phyloP scores from a whole-genome alignment of 2,888 invertebrate species.

The Lycocerus yunnanus region DNA sequence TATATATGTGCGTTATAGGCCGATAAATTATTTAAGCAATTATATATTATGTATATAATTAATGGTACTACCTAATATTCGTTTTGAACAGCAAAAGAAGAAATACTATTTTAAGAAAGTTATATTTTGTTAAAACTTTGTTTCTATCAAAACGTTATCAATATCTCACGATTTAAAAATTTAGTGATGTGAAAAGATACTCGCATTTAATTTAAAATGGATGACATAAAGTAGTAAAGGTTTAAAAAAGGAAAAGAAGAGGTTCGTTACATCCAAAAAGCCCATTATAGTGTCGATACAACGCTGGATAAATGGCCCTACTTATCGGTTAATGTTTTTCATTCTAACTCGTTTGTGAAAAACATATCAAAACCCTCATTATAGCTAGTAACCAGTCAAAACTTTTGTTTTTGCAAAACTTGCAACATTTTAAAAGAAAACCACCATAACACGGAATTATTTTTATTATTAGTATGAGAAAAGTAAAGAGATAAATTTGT shows the following conservation, averaged over 20 bases:
- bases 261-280: not conserved
- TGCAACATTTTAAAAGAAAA: not conserved
- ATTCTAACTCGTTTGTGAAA: not conserved
- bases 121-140: not conserved
- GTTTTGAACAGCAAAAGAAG: no score
- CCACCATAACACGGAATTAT: not conserved
- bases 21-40: no score
- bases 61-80: no score
- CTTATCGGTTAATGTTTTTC: not conserved
- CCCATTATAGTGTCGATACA: not conserved
- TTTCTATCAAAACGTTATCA: not conserved
- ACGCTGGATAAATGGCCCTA: not conserved
- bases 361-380: not conserved
- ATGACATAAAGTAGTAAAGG: not conserved
- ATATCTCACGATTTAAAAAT: not conserved
- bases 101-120: no score
- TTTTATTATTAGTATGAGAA: not conserved
- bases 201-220: not conserved
- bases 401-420: not conserved
- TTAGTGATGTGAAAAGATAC: not conserved
- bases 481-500: not conserved
- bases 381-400: not conserved
- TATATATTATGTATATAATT: no score
- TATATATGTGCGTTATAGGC: no score
- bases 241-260: not conserved